Conservation (phyloP, 2,113 vertebrate genomes). For the Scophthalmus maximus region DNA sequence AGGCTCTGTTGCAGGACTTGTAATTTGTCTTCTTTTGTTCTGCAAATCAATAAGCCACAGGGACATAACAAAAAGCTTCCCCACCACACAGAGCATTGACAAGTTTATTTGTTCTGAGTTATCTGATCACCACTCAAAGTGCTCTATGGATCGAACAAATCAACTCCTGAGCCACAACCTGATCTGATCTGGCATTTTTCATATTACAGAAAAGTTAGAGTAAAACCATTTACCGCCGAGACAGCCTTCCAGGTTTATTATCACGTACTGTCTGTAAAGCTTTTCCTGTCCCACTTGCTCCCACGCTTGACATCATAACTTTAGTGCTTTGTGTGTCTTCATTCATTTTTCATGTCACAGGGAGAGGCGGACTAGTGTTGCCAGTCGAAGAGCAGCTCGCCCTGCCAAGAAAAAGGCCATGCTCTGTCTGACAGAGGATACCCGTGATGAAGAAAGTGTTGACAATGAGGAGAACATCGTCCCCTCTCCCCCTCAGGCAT, state of each 20-base stretch:
- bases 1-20: too few species aligned
- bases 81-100: too few species aligned
- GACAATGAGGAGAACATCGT: conserved; percentile 56
- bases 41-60: too few species aligned
- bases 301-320: neutral
- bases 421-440: neutral
- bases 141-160: too few species aligned
- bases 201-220: neutral
- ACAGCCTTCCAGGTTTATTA: neutral
- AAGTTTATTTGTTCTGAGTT: too few species aligned
- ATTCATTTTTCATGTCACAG: conserved; percentile 3
- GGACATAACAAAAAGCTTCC: too few species aligned
- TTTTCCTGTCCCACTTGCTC: too few species aligned
- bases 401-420: conserved; percentile 30
- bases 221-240: neutral
- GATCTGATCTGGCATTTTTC: too few species aligned
- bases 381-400: neutral
- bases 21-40: too few species aligned
- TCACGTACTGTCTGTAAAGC: neutral
- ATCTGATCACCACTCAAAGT: too few species aligned
- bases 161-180: too few species aligned
- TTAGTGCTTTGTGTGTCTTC: too few species aligned
- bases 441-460: neutral
- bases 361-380: neutral
- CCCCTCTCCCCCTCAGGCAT: neutral